Evolutionary conservation across 2,797 vertebrate species (phyloP), one percentile per base, ranked within the genome.

Genomic region (Gambelia wislizenii): DNA sequence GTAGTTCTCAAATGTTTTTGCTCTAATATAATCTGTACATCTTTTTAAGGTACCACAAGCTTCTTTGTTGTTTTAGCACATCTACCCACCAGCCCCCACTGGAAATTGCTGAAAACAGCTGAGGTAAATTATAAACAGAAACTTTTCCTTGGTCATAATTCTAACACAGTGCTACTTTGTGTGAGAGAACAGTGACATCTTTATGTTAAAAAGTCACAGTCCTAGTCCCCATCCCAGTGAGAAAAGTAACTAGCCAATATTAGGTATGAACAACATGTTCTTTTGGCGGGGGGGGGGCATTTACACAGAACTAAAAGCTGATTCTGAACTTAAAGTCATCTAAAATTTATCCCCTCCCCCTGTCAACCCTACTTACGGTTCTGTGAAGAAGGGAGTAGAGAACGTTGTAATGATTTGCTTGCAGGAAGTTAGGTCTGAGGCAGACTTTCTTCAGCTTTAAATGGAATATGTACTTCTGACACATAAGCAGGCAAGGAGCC

Each of bases 401-500:
- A 89, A 87, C 0, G 0, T 47, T 64, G 85, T 61, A 0, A 64
- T 79, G 22, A 90, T 94, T 88, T 70, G 89, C 89, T 91, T 94
- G 91, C 96, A 96, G 95, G 96, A 97, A 97, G 95, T 93, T 93
- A 84, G 91, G 92, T 91, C 93, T 94, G 91, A 88, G 92, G 94
- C 92, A 94, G 79, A 85, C 83, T 96, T 96, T 95, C 94, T 91
- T 93, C 84, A n/a, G 93, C 93, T 91, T 94, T 95, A 96, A 94
- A 96, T 92, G 93, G 93, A 94, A 91, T 92, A 92, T 61, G 84
- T 75, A 86, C 90, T 93, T 91, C 93, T 93, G 95, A 96, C 96
- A 95, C 94, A 95, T 91, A 91, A 94, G 93, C 95, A 96, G 96
- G 96, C 96, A 94, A 81, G 49, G 84, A 92, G 96, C 97, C 96